Evolutionary conservation across 1,140 invertebrate genomes (phyloP).

Genomic region (Drosophila biarmipes): DNA sequence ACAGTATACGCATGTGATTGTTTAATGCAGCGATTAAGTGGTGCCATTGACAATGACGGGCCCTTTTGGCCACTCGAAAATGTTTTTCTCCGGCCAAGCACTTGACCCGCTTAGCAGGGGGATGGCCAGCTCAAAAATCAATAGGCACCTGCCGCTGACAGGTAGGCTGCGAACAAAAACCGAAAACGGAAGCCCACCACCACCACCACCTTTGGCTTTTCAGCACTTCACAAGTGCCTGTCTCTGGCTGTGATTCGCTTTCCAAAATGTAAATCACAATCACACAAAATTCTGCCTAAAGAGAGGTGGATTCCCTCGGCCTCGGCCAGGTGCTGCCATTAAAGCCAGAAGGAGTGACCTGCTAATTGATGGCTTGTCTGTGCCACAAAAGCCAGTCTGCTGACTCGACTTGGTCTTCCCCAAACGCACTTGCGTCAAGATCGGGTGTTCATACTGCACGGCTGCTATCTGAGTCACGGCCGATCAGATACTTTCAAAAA

Average conservation of each 20-base stretch:
- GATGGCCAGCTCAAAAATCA: slow-evolving; percentile 54
- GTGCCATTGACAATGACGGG: slow-evolving; percentile 49
- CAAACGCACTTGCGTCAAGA: slow-evolving; percentile 59
- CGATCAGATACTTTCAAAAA: slow-evolving; percentile 65
- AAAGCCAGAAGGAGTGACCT: slow-evolving; percentile 28
- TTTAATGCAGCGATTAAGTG: slow-evolving; percentile 40
- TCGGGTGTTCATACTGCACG: slow-evolving; percentile 13
- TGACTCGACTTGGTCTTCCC: slow-evolving; percentile 66
- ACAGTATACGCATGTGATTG: neutral
- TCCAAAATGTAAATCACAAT: slow-evolving; percentile 48
- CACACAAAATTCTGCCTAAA: slow-evolving; percentile 50
- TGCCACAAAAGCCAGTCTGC: slow-evolving; percentile 42
- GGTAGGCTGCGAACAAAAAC: slow-evolving; percentile 33
- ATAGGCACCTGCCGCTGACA: slow-evolving; percentile 54
- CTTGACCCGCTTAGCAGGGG: slow-evolving; percentile 65
- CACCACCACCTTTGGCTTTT: slow-evolving; percentile 14
- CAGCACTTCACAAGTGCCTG: slow-evolving; percentile 45
- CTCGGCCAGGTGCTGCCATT: slow-evolving; percentile 6
- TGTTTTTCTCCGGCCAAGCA: slow-evolving; percentile 60
- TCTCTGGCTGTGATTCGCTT: slow-evolving; percentile 42
- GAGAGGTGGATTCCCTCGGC: slow-evolving; percentile 39
- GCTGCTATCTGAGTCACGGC: slow-evolving; percentile 67
- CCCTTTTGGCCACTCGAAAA: slow-evolving; percentile 49
- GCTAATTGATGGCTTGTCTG: slow-evolving; percentile 48
- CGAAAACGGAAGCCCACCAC: slow-evolving; percentile 4